Evolutionary conservation across 2,888 invertebrate species (phyloP).

Genomic region (Eustalomyia histrio): DNA sequence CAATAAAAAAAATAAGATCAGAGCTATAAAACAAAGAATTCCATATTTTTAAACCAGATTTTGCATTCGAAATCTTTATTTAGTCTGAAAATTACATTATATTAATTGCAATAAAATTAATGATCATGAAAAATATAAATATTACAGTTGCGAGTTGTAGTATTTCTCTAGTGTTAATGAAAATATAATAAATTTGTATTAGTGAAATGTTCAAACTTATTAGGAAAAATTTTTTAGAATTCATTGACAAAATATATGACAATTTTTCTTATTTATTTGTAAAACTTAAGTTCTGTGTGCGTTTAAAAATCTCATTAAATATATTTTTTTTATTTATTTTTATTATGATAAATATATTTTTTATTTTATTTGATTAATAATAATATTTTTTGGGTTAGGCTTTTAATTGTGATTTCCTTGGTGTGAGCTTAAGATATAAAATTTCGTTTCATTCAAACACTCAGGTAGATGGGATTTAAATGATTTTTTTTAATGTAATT

Average conservation of each 20-base stretch:
- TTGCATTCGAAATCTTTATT: neutral
- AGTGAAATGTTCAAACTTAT: too few species aligned
- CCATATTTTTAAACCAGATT: too few species aligned
- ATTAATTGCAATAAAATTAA: too few species aligned
- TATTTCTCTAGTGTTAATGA: too few species aligned
- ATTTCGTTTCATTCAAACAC: neutral
- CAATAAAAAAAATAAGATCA: neutral
- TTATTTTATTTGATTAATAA: conserved; percentile 11
- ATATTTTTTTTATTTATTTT: neutral
- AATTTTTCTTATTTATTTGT: too few species aligned
- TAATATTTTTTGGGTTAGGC: conserved; percentile 35
- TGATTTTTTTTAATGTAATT: conserved; percentile 9
- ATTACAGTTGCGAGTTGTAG: too few species aligned
- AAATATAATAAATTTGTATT: too few species aligned
- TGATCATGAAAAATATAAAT: too few species aligned
- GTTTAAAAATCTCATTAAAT: neutral
- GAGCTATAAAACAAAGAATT: neutral
- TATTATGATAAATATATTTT: conserved; percentile 4
- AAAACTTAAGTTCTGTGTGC: neutral
- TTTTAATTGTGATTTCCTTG: conserved; percentile 22
- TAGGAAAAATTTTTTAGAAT: too few species aligned
- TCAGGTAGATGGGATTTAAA: conserved; percentile 21
- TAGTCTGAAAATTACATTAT: too few species aligned
- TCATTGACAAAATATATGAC: neutral
- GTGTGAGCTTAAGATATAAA: neutral